Evolutionary conservation across 2,888 invertebrate genomes (phyloP), one percentile per base, ranked within the genome.

Genomic region (Macrostomum cliftonense): DNA sequence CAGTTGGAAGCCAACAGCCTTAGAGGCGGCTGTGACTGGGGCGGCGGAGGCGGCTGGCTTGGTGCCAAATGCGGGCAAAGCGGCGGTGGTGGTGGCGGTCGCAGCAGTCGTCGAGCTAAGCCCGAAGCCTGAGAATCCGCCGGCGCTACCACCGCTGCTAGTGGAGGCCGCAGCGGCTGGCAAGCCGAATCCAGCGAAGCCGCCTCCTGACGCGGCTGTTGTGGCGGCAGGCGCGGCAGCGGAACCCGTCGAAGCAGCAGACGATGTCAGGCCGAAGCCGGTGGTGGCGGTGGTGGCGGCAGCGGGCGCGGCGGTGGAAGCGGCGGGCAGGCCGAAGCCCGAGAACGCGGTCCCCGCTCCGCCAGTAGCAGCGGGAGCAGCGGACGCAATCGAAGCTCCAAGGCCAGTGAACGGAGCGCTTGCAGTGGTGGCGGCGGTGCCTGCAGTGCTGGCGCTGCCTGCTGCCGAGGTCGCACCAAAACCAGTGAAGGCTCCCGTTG

Each of bases 161-260:
- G 49, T 53, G 21, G 52, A 12, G 11, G 52, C 36, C 28, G 36
- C 16, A 28, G 47, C 13, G 42, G 52, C 20, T n/a, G 47, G 12
- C 7, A 49, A 37, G 28, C 38, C 38, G 13, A 38, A 38, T 38
- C 38, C 38, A 13, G 38, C 13, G 13, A 38, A 40, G 1, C 64
- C 54, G 12, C n/a, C n/a, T n/a, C n/a, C n/a, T n/a, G n/a, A n/a
- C n/a, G 61, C 51, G 7, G 57, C 49, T 5, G 59, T 45, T 1
- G 58, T 57, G 17, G 60, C 54, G 2, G 55, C 47, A n/a, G 50
- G 40, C 11, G 51, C 45, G 11, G 57, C 37, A 19, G 54, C 37
- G 11, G 40, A 40, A 40, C 5, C 9, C 16, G 40, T 9, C 9
- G 40, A 17, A 17, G 17, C 38, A 38, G 13, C 13, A 38, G 38